phyloP scores from a whole-genome alignment of 2,888 invertebrate species.

The Tubiluchus corallicola region DNA sequence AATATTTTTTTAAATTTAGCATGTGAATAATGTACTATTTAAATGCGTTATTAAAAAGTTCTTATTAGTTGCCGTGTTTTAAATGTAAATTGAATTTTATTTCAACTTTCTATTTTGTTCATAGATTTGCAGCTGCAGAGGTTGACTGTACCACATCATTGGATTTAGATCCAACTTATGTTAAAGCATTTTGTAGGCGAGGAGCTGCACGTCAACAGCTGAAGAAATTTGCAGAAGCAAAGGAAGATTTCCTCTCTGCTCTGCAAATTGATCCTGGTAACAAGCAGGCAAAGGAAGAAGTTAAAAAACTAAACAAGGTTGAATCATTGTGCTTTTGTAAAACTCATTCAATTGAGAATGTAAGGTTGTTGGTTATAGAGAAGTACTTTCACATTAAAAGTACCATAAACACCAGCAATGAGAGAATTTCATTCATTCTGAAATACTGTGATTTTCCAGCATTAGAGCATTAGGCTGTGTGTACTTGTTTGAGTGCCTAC shows the following conservation, averaged over 20 bases:
- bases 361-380: too few relatives aligned
- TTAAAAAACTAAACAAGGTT: slow-evolving; percentile 38
- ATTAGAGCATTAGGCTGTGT: too few relatives aligned
- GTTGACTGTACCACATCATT: slow-evolving; percentile 28
- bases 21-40: too few relatives aligned
- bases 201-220: slow-evolving; percentile 39
- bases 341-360: too few relatives aligned
- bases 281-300: slow-evolving; percentile 41
- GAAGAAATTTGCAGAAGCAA: slow-evolving; percentile 49
- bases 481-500: too few relatives aligned
- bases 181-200: slow-evolving; percentile 28
- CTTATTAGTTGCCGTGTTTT: neutral
- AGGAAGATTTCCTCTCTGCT: slow-evolving; percentile 47
- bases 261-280: slow-evolving; percentile 61
- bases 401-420: too few relatives aligned
- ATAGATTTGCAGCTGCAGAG: slow-evolving; percentile 31
- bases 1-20: too few relatives aligned
- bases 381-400: too few relatives aligned
- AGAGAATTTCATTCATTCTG: too few relatives aligned
- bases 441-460: too few relatives aligned
- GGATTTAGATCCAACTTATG: slow-evolving; percentile 28
- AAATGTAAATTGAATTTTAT: slow-evolving; percentile 1
- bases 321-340: too few relatives aligned
- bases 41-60: neutral
- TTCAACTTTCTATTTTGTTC: slow-evolving; percentile 13